Percentiles rank a stretch among this genome's conserved stretches.
Conservation (phyloP, 2,888 invertebrate genomes). For the Pristionchus entomophagus region DNA sequence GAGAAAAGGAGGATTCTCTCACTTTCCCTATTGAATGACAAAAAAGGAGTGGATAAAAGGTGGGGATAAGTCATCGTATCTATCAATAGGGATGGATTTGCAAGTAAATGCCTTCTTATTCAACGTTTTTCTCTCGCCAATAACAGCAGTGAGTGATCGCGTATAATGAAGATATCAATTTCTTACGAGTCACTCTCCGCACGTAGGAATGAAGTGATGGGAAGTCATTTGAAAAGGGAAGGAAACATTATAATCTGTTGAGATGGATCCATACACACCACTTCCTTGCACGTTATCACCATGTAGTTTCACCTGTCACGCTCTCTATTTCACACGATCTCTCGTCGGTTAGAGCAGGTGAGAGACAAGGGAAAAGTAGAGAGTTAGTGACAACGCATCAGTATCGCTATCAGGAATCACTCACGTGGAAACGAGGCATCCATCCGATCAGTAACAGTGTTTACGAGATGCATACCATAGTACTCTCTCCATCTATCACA, state of each 20-base stretch:
- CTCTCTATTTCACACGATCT: background rate
- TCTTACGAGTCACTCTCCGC: too few species aligned
- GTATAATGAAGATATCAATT: background rate
- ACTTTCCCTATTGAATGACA: background rate
- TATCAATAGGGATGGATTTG: too few species aligned
- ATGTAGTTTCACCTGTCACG: background rate
- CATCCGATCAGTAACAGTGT: background rate
- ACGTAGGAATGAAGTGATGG: background rate
- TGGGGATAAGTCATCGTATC: background rate
- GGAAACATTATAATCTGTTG: background rate
- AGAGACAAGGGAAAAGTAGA: background rate
- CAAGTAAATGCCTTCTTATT: too few species aligned
- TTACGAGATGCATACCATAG: background rate
- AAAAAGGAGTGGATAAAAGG: background rate
- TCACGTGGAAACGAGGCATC: background rate
- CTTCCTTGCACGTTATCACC: constrained; percentile 6
- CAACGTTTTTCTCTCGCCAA: too few species aligned
- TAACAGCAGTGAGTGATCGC: too few species aligned
- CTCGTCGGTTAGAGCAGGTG: background rate
- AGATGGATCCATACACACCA: background rate
- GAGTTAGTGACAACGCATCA: background rate
- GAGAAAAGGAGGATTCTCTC: background rate
- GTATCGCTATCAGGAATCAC: background rate
- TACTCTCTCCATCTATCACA: too few species aligned
- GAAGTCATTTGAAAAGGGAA: background rate